Evolutionary conservation across 2,113 vertebrate genomes (phyloP).

Genomic region (Hippocampus abdominalis): DNA sequence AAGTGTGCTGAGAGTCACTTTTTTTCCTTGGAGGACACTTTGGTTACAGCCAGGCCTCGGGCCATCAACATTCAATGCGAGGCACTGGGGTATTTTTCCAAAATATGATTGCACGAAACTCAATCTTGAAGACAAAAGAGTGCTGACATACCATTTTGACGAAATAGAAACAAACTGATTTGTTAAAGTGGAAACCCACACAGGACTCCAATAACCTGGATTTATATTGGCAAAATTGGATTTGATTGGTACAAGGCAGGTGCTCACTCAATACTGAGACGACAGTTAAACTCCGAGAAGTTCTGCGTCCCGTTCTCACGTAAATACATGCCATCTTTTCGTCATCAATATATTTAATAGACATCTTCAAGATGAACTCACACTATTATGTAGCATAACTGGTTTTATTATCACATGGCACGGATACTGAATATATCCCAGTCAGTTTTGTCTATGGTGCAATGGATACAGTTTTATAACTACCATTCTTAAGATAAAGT

Average conservation of each 20-base stretch:
- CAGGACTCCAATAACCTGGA: slow-evolving; percentile 17
- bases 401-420: not conserved
- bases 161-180: slow-evolving; percentile 38
- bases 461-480: not conserved
- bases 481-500: too few species aligned
- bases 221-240: slow-evolving; percentile 30
- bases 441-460: not conserved
- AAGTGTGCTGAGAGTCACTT: slow-evolving; percentile 51
- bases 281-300: slow-evolving; percentile 35
- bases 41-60: slow-evolving; percentile 32
- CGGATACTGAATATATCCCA: not conserved
- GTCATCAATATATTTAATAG: not conserved
- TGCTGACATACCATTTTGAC: slow-evolving; percentile 54
- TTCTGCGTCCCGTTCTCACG: slow-evolving; percentile 30
- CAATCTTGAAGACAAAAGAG: slow-evolving; percentile 21
- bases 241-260: slow-evolving; percentile 30
- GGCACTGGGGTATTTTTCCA: slow-evolving; percentile 34
- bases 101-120: slow-evolving; percentile 25
- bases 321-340: slow-evolving; percentile 19
- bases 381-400: too few species aligned
- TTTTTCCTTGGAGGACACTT: slow-evolving; percentile 40
- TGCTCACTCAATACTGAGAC: slow-evolving; percentile 34
- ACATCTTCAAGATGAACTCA: not conserved
- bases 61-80: slow-evolving; percentile 40
- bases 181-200: slow-evolving; percentile 30